Conservation (phyloP, 1,140 invertebrate genomes). For the Dendrolimus kikuchii region DNA sequence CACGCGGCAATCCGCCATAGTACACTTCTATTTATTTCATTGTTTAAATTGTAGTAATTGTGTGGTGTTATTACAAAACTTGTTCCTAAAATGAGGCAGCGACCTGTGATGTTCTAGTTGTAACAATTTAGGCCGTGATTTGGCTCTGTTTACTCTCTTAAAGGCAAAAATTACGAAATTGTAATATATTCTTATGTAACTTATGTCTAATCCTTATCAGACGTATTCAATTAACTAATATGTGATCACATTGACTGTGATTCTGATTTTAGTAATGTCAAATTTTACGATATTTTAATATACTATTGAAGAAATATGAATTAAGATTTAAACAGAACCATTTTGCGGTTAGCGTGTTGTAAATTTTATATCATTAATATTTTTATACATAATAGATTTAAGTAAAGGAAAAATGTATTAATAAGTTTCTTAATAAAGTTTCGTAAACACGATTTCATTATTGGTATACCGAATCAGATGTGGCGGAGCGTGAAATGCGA, state of each 20-base stretch:
- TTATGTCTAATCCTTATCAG: too few species aligned
- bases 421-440: slow-evolving; percentile 68
- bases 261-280: too few species aligned
- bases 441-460: slow-evolving; percentile 58
- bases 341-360: too few species aligned
- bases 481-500: slow-evolving; percentile 48
- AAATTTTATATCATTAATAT: slow-evolving; percentile 35
- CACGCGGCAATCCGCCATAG: slow-evolving; percentile 42
- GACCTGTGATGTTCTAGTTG: slow-evolving; percentile 40
- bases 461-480: slow-evolving; percentile 36
- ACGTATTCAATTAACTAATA: too few species aligned
- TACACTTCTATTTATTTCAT: slow-evolving; percentile 46
- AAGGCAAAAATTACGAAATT: too few species aligned
- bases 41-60: slow-evolving; percentile 1
- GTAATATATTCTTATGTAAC: too few species aligned
- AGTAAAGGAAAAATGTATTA: slow-evolving; percentile 43
- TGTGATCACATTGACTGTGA: too few species aligned
- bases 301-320: too few species aligned
- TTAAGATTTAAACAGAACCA: too few species aligned
- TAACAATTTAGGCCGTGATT: not conserved
- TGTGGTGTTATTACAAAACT: not conserved
- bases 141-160: too few species aligned
- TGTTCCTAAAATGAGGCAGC: not conserved
- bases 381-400: slow-evolving; percentile 44
- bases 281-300: too few species aligned